A percentile compares a stretch with the other conserved stretches of the same genome.
phyloP scores from a whole-genome alignment of 2,113 vertebrate species.

The Prunella himalayana region DNA sequence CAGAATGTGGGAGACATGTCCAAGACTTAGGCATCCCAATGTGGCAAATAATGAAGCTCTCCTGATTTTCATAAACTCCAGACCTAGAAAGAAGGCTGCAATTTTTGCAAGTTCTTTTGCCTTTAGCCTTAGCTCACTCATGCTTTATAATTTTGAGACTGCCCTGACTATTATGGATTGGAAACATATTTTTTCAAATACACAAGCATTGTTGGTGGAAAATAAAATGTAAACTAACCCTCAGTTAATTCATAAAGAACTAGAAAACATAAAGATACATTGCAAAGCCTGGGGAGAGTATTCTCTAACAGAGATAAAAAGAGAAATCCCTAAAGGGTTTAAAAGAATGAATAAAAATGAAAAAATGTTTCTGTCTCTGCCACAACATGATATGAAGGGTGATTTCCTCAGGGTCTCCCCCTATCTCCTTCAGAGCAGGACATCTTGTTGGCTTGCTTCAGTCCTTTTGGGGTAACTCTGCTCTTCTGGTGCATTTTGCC shows the following conservation, averaged over 20 bases:
- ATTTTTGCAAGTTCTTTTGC: not conserved
- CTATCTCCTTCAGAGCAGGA: not conserved
- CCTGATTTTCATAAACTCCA: not conserved
- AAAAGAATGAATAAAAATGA: not conserved
- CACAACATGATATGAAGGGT: fast-evolving
- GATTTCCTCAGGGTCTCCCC: not conserved
- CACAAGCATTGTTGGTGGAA: not conserved
- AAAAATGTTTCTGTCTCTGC: not conserved
- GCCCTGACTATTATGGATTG: not conserved
- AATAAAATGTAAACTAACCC: not conserved
- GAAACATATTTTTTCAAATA: not conserved
- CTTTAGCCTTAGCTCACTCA: not conserved
- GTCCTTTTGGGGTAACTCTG: not conserved
- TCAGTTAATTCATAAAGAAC: not conserved
- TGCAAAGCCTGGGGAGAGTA: not conserved
- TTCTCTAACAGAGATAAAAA: not conserved
- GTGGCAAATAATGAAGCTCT: not conserved
- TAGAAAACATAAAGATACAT: not conserved
- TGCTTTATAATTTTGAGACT: not conserved
- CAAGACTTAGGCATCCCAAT: not conserved
- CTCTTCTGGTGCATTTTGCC: not conserved
- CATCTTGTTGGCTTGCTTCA: not conserved
- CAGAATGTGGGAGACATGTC: fast-evolving
- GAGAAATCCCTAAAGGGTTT: not conserved
- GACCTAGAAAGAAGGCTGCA: not conserved